These are phyloP conservation scores for Pangasius sanitwongsei DNA, from an alignment of 2,797 vertebrate genomes.

Conservation along the genomic window DNA sequence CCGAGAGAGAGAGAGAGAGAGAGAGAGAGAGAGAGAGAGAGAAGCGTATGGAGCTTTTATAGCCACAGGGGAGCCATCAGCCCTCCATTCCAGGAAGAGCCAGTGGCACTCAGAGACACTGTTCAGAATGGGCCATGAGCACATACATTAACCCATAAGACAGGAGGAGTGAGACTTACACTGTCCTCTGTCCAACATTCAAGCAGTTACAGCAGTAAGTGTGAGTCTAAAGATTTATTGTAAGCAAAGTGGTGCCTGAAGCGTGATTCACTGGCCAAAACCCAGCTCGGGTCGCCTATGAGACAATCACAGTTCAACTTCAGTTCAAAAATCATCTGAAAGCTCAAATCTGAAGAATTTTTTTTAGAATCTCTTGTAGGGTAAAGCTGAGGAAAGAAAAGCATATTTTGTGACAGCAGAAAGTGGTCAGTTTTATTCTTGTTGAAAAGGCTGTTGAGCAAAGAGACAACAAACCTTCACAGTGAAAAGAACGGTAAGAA, in stretches of 20 bases:
- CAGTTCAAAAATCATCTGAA: not conserved
- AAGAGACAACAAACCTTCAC: not conserved
- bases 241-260: constrained; percentile 6
- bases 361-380: not conserved
- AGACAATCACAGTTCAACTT: not conserved
- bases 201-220: not conserved
- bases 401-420: not conserved
- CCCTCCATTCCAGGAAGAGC: constrained; percentile 16
- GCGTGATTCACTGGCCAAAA: not conserved
- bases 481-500: not conserved
- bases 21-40: not conserved
- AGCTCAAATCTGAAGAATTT: too few species aligned
- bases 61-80: constrained; percentile 24
- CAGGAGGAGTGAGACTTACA: constrained; percentile 6
- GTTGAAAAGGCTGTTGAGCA: constrained; percentile 13
- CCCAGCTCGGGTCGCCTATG: not conserved
- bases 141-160: constrained; percentile 28
- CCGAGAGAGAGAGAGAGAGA: not conserved
- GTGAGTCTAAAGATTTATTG: not conserved
- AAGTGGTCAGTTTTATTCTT: not conserved
- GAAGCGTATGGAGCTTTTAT: not conserved
- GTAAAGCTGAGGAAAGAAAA: not conserved
- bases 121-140: constrained; percentile 10
- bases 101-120: constrained; percentile 6
- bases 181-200: constrained; percentile 2